Conservation (phyloP, 2,797 vertebrate species). For the Lophius americanus region DNA sequence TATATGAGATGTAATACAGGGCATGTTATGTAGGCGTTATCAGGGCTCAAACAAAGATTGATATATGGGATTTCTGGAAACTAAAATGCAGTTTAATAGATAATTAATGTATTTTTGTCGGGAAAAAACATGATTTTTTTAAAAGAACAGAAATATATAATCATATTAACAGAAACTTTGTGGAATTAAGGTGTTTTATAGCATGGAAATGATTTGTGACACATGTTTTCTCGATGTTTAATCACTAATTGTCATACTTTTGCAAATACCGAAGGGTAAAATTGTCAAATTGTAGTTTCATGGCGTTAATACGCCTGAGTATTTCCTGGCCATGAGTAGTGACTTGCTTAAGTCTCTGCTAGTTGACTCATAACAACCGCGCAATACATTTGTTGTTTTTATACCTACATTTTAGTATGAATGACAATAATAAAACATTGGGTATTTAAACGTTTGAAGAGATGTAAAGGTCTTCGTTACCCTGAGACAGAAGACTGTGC, state of each 20-base stretch:
- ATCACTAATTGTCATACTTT: not conserved
- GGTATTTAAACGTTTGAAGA: not conserved
- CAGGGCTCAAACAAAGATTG: no score
- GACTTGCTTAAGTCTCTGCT: not conserved
- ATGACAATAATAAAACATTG: not conserved
- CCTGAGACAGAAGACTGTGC: not conserved
- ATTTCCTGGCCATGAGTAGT: not conserved
- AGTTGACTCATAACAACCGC: not conserved
- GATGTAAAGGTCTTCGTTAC: no score
- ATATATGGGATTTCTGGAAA: no score
- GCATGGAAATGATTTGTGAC: not conserved
- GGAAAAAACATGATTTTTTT: no score
- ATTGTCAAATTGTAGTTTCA: not conserved
- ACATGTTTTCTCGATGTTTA: not conserved
- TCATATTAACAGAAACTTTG: no score
- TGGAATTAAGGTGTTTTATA: no score
- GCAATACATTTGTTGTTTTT: not conserved
- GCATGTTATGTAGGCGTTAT: no score
- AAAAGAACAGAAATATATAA: no score
- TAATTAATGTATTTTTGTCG: no score
- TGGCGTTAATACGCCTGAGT: not conserved
- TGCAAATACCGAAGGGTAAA: not conserved
- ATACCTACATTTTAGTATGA: slow-evolving; percentile 1
- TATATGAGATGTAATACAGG: no score
- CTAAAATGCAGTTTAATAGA: no score